Evolutionary conservation across 2,113 vertebrate genomes (phyloP).

Genomic region (Poicephalus gulielmi): DNA sequence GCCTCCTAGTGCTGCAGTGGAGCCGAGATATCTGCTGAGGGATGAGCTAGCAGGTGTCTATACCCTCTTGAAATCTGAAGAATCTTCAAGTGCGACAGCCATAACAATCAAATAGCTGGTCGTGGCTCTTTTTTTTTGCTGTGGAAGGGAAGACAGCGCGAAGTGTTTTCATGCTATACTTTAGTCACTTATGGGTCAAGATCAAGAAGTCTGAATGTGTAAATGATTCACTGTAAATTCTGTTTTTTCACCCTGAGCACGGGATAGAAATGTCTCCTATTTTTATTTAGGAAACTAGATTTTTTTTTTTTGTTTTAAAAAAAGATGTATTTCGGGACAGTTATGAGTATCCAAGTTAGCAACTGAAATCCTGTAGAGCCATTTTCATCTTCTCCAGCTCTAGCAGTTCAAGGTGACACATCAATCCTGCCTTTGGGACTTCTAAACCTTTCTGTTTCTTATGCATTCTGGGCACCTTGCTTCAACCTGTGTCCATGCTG

Average conservation of each 20-base stretch:
- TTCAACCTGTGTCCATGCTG: background rate
- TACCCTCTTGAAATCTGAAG: background rate
- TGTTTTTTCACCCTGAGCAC: background rate
- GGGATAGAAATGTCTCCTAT: background rate
- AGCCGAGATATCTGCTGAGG: background rate
- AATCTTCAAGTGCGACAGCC: background rate
- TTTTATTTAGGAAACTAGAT: background rate
- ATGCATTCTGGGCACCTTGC: background rate
- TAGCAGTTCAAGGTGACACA: background rate
- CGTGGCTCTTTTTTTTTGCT: background rate
- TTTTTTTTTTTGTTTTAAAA: background rate
- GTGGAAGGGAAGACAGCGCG: background rate
- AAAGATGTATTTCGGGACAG: background rate
- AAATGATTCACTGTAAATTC: background rate
- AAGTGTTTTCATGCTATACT: background rate
- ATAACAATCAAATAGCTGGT: background rate
- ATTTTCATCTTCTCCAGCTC: background rate
- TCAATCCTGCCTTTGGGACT: background rate
- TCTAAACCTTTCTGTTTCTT: background rate
- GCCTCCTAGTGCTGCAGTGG: accelerated
- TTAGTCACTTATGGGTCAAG: background rate
- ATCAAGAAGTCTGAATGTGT: background rate
- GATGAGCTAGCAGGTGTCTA: background rate
- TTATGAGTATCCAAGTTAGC: background rate
- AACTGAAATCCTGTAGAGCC: background rate